phyloP scores from a whole-genome alignment of 2,113 vertebrate genomes.

The Aleadryas rufinucha region DNA sequence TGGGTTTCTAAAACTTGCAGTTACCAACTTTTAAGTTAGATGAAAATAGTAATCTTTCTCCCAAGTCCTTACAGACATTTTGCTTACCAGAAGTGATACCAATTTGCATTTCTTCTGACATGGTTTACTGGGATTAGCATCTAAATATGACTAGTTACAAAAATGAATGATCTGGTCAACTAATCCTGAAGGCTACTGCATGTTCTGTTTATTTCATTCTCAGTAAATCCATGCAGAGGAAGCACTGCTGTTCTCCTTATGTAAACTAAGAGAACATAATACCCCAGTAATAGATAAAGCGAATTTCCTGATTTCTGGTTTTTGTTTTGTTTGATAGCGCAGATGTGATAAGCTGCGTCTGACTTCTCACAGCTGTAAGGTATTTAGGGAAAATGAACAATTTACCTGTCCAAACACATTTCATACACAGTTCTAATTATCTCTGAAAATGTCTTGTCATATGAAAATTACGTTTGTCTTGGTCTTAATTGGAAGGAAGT shows the following conservation, averaged over 20 bases:
- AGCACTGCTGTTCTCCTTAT: background rate
- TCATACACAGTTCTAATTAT: background rate
- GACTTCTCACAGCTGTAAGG: background rate
- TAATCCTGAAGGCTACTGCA: background rate
- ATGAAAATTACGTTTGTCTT: background rate
- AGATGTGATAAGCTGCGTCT: background rate
- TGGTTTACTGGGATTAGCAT: background rate
- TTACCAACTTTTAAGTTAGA: background rate
- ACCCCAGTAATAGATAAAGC: background rate
- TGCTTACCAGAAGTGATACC: background rate
- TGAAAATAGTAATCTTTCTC: background rate
- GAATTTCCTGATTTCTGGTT: background rate
- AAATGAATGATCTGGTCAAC: background rate
- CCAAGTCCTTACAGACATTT: background rate
- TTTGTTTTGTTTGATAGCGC: background rate
- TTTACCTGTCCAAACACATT: background rate
- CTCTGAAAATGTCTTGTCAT: background rate
- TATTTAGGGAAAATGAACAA: background rate
- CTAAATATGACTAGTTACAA: background rate
- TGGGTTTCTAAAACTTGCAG: background rate
- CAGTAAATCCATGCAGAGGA: background rate
- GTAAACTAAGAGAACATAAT: background rate
- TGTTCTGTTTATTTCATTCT: background rate
- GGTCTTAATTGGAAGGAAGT: background rate
- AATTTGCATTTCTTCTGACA: background rate